phyloP scores from a whole-genome alignment of 2,113 vertebrate species.

The Coptodon rendalli region DNA sequence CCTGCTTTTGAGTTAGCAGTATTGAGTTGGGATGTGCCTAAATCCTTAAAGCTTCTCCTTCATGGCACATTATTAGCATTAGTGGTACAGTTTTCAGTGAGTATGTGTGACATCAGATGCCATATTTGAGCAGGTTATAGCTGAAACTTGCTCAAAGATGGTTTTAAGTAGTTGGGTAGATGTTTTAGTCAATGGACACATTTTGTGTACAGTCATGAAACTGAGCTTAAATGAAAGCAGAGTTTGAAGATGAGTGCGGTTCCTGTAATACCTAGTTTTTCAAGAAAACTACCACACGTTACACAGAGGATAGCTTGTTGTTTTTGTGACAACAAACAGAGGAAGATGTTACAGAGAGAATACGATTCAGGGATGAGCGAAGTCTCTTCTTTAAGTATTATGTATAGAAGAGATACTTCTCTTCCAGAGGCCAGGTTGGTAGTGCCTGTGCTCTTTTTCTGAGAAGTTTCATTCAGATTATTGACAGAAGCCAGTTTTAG shows the following conservation, averaged over 20 bases:
- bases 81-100: background rate
- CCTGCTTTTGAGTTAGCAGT: background rate
- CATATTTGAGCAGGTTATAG: background rate
- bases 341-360: background rate
- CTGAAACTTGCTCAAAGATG: background rate
- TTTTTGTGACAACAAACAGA: background rate
- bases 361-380: background rate
- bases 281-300: background rate
- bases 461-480: background rate
- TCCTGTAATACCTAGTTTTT: background rate
- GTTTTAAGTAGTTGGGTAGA: background rate
- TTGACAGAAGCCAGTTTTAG: background rate
- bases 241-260: background rate
- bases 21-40: background rate
- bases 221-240: background rate
- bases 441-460: background rate
- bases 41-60: background rate
- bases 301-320: background rate
- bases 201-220: background rate
- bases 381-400: background rate
- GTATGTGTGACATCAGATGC: background rate
- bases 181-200: background rate
- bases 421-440: background rate
- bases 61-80: background rate
- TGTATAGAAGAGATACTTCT: background rate